Evolutionary conservation across 2,113 vertebrate genomes (phyloP).

Genomic region (Uropsilus gracilis): DNA sequence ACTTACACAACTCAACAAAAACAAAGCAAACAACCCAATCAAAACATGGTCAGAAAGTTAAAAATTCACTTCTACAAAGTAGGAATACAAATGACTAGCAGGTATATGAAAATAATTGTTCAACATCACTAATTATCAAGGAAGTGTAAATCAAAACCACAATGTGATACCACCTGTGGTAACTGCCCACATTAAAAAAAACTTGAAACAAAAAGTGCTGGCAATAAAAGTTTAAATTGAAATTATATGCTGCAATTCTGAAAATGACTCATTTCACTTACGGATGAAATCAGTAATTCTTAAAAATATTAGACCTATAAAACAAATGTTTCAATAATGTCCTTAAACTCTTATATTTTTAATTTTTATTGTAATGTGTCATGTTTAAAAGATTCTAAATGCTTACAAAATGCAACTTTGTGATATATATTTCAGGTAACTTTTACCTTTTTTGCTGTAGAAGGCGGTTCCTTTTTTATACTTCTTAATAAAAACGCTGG

Average conservation of each 20-base stretch:
- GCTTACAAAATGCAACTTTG: not conserved
- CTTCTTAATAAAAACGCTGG: slow-evolving; percentile 93
- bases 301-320: not conserved
- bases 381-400: not conserved
- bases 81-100: not conserved
- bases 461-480: slow-evolving; percentile 83
- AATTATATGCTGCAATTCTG: slow-evolving; percentile 23
- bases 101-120: not conserved
- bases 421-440: not conserved
- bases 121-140: not conserved
- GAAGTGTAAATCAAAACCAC: not conserved
- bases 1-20: not conserved
- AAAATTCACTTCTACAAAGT: not conserved
- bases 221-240: not conserved
- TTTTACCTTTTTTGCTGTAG: slow-evolving; percentile 89
- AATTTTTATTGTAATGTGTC: not conserved
- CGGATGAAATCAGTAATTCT: not conserved
- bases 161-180: not conserved
- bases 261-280: not conserved
- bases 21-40: not conserved
- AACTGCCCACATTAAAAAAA: not conserved
- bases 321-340: slow-evolving; percentile 1
- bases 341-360: slow-evolving; percentile 5
- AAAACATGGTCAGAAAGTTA: too few relatives aligned
- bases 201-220: not conserved